Evolutionary conservation across 2,797 vertebrate species (phyloP).

Genomic region (Molossus alvarezi): DNA sequence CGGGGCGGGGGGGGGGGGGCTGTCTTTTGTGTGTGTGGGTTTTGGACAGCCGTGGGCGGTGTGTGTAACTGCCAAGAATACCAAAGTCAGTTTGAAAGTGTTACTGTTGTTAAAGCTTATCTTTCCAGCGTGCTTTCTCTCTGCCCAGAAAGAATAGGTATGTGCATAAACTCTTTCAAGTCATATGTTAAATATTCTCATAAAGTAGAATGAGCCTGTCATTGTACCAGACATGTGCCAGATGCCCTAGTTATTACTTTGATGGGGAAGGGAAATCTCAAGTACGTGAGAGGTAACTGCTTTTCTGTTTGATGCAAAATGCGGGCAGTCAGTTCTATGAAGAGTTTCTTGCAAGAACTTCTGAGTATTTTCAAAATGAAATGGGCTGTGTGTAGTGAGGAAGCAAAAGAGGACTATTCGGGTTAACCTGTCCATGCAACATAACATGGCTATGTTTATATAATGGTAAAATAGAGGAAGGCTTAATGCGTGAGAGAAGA

Average conservation of each 20-base stretch:
- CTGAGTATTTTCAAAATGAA: slow-evolving; percentile 63
- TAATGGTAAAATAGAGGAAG: background rate
- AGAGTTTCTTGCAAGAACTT: slow-evolving; percentile 79
- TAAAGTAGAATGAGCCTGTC: slow-evolving; percentile 72
- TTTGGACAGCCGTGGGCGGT: slow-evolving; percentile 58
- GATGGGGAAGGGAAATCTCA: slow-evolving; percentile 77
- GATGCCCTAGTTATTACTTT: slow-evolving; percentile 80
- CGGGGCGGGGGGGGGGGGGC: slow-evolving; percentile 5
- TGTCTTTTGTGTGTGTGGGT: slow-evolving; percentile 12
- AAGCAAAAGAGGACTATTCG: background rate
- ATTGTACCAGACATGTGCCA: slow-evolving; percentile 77
- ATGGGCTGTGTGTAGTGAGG: background rate
- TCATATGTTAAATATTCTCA: slow-evolving; percentile 72
- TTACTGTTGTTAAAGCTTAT: slow-evolving; percentile 66
- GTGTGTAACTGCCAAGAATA: slow-evolving; percentile 76
- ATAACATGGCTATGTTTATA: background rate
- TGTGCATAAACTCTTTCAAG: slow-evolving; percentile 66
- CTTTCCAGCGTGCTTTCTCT: slow-evolving; percentile 63
- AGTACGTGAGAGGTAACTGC: slow-evolving; percentile 62
- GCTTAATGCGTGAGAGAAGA: background rate
- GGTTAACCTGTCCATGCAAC: background rate
- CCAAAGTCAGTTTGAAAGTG: slow-evolving; percentile 82
- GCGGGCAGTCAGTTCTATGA: slow-evolving; percentile 12
- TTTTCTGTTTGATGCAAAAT: slow-evolving; percentile 65
- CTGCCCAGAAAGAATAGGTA: slow-evolving; percentile 65